Base-by-base conservation (phyloP, 2,797 vertebrate species). In the Hipposideros larvatus region DNA sequence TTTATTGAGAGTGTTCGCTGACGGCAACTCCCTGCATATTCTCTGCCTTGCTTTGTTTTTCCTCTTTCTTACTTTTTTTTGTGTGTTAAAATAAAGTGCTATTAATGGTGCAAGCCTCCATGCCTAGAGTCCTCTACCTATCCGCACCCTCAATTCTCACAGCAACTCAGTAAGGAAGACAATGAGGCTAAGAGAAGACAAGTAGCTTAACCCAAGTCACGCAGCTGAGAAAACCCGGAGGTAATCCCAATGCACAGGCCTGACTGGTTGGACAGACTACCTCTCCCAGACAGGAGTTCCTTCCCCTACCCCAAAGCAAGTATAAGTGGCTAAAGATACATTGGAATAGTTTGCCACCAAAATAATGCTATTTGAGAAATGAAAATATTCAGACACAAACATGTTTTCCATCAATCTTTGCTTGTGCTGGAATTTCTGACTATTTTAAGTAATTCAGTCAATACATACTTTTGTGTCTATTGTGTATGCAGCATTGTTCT, bases 1-100 rank as follows among this genome's bases (percentile, higher is more conserved):
- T 80, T 96, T 61, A 87, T 95, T 63, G 90, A 87, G 70, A 66
- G 34, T 41, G 18, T 63, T 59, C 57, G 84, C 70, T 82, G 41
- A 77, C 8, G 92, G 57, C 74, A n/a, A 65, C 43, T 91, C 43
- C 70, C 13, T 59, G 34, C 41, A 31, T 59, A 86, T 6, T 92
- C 2, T 89, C n/a, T 85, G 26, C 5, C 21, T 13, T 41, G 14
- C 22, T 46, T 37, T 57, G 15, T n/a, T 37, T 18, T 18, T n/a
- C 28, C 16, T 24, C n/a, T 65, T 9, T 70, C 22, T 74, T 21
- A 82, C 24, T 84, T 11, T 18, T 18, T 84, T 11, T 18, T 18
- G 7, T 57, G 13, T 41, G 10, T 65, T 93, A 86, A 73, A 88
- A 57, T n/a, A 21, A 95, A 92, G 28, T 71, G 10, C 16, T 37